Evolutionary conservation across 2,888 invertebrate species (phyloP), one percentile per base, ranked within the genome.

Genomic region (Pteria penguin): DNA sequence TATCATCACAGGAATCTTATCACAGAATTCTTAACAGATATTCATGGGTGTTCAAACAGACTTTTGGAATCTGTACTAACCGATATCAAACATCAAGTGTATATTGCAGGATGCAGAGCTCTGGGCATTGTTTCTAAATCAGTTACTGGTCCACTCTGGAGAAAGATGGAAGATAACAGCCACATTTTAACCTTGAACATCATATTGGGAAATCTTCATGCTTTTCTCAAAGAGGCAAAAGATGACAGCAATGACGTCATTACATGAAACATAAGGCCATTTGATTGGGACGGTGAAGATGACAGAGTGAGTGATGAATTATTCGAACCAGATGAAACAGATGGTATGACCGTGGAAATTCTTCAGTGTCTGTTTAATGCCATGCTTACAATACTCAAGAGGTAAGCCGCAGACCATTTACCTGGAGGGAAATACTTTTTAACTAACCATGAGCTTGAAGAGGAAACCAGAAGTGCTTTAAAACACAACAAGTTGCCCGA

Each of bases 351-450:
- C 5, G 22, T 57, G 8, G 29, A 55, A 55, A 68, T 58, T 69
- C 33, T 57, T 32, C 58, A 69, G 26, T 57, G 58, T 8, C 57
- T 78, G 4, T 81, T 76, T 29, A 45, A 36, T 8, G 58, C 67
- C 4, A 71, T 74, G 18, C 33, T 55, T 22, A 61, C 73, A 31
- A n/a, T 79, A 32, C 52, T 78, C 14, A 27, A 67, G 8, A 18
- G 76, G n/a, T 73, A 77, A 73, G 62, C 75, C 5, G 65, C 76
- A 58, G 78, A 82, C 27, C 77, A 79, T 60, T 63, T 81, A n/a
- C 66, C 76, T n/a, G 77, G 72, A 33, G 77, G 79, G 54, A 76
- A 62, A 54, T 80, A 66, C 36, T 32, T 8, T 33, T 22, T 68
- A 4, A 70, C 74, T 31, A 22, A 26, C 29, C 63, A 66, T 14